Evolutionary conservation across 2,797 vertebrate genomes (phyloP), one percentile per base, ranked within the genome.

Genomic region (Lates japonicus): DNA sequence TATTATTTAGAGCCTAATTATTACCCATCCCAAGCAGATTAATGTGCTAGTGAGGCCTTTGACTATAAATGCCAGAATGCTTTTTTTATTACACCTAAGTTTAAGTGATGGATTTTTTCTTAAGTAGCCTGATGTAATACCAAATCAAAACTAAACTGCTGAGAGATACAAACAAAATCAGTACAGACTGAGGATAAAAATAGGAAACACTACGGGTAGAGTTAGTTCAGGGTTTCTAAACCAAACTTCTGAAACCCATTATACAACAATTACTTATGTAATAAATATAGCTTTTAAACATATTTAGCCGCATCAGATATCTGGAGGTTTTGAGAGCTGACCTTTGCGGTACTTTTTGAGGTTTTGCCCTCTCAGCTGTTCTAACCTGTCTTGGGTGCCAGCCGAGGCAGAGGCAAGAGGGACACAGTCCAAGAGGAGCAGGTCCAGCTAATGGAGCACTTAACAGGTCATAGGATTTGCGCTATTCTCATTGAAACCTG

Each of bases 401-500:
- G 67, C 66, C 1, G 2, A 73, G 86, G 35, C 63, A 29, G 65
- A 86, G 80, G 73, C 90, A 74, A 64, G 62, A 85, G 78, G 79
- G 81, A 65, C 55, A 31, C 72, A n/a, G 79, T 85, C 74, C 84
- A 90, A 83, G 70, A 87, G 84, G n/a, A 85, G 83, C 76, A 72
- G 72, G 82, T 74, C 85, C 82, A 39, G 85, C 76, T 73, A 87
- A 76, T 25, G 8, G 84, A 78, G 41, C 74, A 83, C 46, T 63
- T 20, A 82, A 60, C 55, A 60, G 87, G 86, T 86, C 90, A 81
- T n/a, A 60, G 76, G 81, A 92, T 90, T 91, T 94, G 84, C 92
- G 93, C 93, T 93, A 93, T 72, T 84, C 76, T 83, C 59, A 89
- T 94, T 93, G 86, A 92, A 88, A 87, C 49, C 42, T 41, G 83